Evolutionary conservation across 2,113 vertebrate species (phyloP).

Genomic region (Gambusia holbrooki): DNA sequence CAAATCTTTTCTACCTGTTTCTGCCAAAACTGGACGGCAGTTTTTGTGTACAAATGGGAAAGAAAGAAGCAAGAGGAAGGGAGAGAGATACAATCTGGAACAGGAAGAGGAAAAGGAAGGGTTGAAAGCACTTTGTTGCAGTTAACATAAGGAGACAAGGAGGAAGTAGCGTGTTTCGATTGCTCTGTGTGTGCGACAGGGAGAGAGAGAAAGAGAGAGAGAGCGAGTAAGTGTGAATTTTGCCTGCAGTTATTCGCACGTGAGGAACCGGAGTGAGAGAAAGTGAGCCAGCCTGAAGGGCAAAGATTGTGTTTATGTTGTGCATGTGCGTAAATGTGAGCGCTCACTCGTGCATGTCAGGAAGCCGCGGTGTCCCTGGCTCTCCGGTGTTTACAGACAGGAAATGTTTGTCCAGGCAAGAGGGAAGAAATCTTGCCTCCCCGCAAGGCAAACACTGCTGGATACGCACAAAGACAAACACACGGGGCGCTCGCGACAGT

Average conservation of each 20-base stretch:
- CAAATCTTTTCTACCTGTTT: constrained; percentile 20
- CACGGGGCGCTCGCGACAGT: constrained; percentile 22
- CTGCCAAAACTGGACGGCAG: constrained; percentile 39
- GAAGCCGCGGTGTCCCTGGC: constrained; percentile 71
- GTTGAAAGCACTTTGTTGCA: constrained; percentile 12
- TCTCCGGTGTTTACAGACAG: constrained; percentile 76
- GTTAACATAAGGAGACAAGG: constrained; percentile 5
- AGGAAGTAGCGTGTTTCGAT: constrained; percentile 17
- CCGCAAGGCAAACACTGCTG: constrained; percentile 58
- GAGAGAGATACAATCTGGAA: constrained; percentile 27
- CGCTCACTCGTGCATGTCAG: constrained; percentile 47
- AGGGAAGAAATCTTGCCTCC: constrained; percentile 74
- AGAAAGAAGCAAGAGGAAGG: not conserved
- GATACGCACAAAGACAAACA: constrained; percentile 20
- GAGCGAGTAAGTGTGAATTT: constrained; percentile 43
- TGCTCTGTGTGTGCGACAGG: constrained; percentile 1
- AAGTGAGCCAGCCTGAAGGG: constrained; percentile 59
- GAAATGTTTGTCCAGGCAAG: constrained; percentile 82
- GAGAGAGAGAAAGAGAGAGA: constrained; percentile 17
- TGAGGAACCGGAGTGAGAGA: constrained; percentile 40
- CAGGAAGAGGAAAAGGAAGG: constrained; percentile 20
- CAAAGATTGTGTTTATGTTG: constrained; percentile 55
- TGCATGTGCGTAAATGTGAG: constrained; percentile 33
- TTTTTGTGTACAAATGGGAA: constrained; percentile 19
- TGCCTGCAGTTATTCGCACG: constrained; percentile 48